Percentiles rank a stretch among this genome's conserved stretches.
Evolutionary conservation across 2,888 invertebrate species (phyloP).

Genomic region (Rhopalosiphum nymphaeae): DNA sequence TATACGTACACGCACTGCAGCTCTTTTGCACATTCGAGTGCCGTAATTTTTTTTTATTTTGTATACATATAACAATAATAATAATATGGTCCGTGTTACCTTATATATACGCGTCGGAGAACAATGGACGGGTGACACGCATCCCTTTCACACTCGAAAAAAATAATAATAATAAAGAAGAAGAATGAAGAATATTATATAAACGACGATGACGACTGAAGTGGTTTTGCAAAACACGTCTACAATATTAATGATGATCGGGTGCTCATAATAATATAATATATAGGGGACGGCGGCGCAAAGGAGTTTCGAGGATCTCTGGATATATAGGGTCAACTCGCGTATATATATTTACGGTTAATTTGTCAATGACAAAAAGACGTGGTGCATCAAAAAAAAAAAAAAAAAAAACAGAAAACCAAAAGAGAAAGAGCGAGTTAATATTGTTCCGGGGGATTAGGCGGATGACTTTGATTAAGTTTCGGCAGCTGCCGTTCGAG

Average conservation of each 20-base stretch:
- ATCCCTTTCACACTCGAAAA: conserved; percentile 62
- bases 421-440: conserved; percentile 39
- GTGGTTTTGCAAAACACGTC: conserved; percentile 65
- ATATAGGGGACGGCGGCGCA: conserved; percentile 23
- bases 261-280: conserved; percentile 41
- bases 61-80: conserved; percentile 18
- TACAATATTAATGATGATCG: conserved; percentile 64
- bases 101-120: conserved; percentile 54
- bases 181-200: conserved; percentile 46
- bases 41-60: conserved; percentile 43
- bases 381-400: conserved; percentile 33
- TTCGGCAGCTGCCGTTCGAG: conserved; percentile 63
- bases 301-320: conserved; percentile 57
- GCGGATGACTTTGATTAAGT: conserved; percentile 65
- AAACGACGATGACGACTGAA: conserved; percentile 62
- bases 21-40: conserved; percentile 55
- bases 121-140: conserved; percentile 62
- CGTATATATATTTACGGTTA: conserved; percentile 59
- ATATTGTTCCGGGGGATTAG: conserved; percentile 63
- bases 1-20: conserved; percentile 5
- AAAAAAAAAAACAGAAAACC: not conserved
- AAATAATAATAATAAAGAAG: conserved; percentile 35
- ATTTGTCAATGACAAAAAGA: conserved; percentile 65
- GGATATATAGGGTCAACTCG: conserved; percentile 52
- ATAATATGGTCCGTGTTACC: conserved; percentile 56